These are phyloP conservation scores for Falcaria lacertinaria DNA, from an alignment of 2,888 invertebrate genomes.

Conservation along the genomic window DNA sequence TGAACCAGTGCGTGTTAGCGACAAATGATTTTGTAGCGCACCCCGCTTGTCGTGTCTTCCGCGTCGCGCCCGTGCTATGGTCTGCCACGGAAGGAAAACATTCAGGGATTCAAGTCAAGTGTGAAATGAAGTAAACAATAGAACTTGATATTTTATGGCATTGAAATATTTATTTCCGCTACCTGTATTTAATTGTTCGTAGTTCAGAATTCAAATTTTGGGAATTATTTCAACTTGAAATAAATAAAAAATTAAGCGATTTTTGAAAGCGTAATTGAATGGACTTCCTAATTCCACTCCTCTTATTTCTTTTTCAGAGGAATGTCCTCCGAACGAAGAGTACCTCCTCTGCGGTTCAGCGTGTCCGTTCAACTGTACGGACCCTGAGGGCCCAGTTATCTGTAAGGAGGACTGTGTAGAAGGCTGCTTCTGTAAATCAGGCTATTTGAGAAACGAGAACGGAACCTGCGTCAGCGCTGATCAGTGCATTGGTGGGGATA, in stretches of 20 bases:
- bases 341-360: conserved; percentile 62
- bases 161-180: neutral
- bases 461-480: conserved; percentile 56
- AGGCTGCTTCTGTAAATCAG: conserved; percentile 67
- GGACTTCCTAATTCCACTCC: too few relatives aligned
- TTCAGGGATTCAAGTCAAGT: conserved; percentile 25
- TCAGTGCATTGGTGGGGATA: conserved; percentile 39
- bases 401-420: conserved; percentile 57
- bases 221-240: too few relatives aligned
- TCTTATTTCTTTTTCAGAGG: conserved; percentile 33
- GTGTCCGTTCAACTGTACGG: conserved; percentile 60
- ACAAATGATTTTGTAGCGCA: too few relatives aligned
- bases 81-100: neutral
- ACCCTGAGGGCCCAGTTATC: conserved; percentile 40
- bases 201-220: too few relatives aligned
- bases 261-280: too few relatives aligned
- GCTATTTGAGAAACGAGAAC: conserved; percentile 58
- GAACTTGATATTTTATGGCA: neutral
- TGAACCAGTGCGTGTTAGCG: too few relatives aligned
- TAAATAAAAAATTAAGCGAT: too few relatives aligned
- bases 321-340: conserved; percentile 66
- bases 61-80: neutral
- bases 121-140: conserved; percentile 28
- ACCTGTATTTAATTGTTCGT: too few relatives aligned
- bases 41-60: too few relatives aligned